Evolutionary conservation across 1,140 invertebrate species (phyloP), one percentile per base, ranked within the genome.

Genomic region (Brachystomella parvula): DNA sequence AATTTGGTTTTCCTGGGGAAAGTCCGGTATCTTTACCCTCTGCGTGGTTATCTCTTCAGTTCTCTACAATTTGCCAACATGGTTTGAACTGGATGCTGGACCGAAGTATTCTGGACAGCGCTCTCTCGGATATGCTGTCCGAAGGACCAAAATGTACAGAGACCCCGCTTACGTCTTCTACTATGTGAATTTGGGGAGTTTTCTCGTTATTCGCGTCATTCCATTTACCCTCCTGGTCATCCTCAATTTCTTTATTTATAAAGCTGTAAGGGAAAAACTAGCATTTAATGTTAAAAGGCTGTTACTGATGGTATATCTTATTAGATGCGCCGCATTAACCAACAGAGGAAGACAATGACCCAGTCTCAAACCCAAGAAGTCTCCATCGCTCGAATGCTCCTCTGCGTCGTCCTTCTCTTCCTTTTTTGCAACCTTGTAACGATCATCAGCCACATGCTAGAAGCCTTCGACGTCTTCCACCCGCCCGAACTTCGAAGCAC

Each of bases 401-500:
- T 96, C 2, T 90, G 89, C 71, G 91, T 97, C 1, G 94, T 97
- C 0, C 84, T 92, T 6, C 92, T 96, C 0, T 96, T 96, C 78
- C 88, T 96, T 73, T 81, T 89, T 19, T 94, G 93, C 76, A 96
- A 96, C 79, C 84, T 95, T 31, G 82, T 94, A 39, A 89, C 93
- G 0, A 80, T 96, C 44, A 85, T 93, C 2, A 86, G 89, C 68
- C 96, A 96, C 78, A 85, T 94, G n/a, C 82, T 89, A 66, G 91
- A 94, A 76, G 85, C 85, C 21, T 89, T 87, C 74, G 82, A 82
- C 74, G 83, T 9, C 3, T 6, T 24, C 9, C 12, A 9, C 6
- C 49, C 49, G 6, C 49, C 12, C 6, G 49, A 15, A 26, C 49
- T 53, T 6, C 24, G 6, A 6, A 53, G 49, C 21, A 24, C 49